Evolutionary conservation across 2,113 vertebrate species (phyloP).

Genomic region (Urocitellus parryii): DNA sequence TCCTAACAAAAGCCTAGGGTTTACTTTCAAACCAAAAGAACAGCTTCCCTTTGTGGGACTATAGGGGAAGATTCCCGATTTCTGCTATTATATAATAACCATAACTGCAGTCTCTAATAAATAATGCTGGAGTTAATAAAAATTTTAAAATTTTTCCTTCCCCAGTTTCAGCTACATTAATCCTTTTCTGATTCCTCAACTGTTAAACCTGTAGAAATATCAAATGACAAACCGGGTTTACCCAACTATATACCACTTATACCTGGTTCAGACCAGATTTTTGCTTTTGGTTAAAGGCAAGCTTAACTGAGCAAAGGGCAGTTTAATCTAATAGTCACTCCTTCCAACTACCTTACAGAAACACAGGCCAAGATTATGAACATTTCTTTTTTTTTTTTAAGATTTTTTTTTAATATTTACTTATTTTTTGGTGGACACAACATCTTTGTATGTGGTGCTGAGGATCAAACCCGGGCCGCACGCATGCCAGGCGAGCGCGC

Average conservation of each 20-base stretch:
- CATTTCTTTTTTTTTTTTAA: not conserved
- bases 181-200: not conserved
- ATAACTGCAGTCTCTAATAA: not conserved
- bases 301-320: not conserved
- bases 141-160: not conserved
- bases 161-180: not conserved
- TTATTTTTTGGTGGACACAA: too few relatives aligned
- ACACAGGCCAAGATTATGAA: not conserved
- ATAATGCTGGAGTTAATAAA: not conserved
- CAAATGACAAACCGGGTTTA: not conserved
- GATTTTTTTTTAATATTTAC: too few relatives aligned
- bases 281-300: conserved; percentile 32
- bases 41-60: not conserved
- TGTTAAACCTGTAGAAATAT: not conserved
- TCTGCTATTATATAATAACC: not conserved
- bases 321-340: not conserved
- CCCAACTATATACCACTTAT: not conserved
- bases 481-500: too few relatives aligned
- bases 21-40: conserved; percentile 4
- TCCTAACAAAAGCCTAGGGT: not conserved
- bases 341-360: not conserved
- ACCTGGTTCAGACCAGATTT: not conserved
- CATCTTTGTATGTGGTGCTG: too few relatives aligned
- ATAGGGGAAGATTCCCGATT: not conserved
- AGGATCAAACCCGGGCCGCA: too few relatives aligned